Evolutionary conservation across 2,113 vertebrate species (phyloP), one percentile per base, ranked within the genome.

Genomic region (Charina bottae): DNA sequence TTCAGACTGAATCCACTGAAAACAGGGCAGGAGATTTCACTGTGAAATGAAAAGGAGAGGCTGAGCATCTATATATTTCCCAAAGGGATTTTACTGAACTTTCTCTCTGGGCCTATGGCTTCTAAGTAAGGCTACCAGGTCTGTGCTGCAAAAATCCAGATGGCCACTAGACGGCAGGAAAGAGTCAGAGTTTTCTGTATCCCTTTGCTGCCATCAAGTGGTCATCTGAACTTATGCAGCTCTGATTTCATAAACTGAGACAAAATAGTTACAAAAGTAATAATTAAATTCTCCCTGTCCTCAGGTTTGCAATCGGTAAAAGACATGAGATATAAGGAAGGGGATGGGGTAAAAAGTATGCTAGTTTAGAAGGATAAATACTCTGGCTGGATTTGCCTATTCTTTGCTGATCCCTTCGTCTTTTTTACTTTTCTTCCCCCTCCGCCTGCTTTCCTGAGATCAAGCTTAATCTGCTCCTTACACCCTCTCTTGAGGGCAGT

Each of bases 1-100:
- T 97, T 98, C 97, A 97, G 97, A 97, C 97, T 97, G 97, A 97
- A 98, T 97, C 97, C 97, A 97, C 96, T 97, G 97, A 96, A 97
- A 97, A 49, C 3, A 97, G 97, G 96, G 97, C 94, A 97, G 96
- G 93, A 95, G 95, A 96, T 97, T 97, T 97, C 97, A 97, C 96
- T 97, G 96, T 96, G 95, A 93, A 93, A 93, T 96, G 97, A 97
- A 97, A 92, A 95, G 95, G 94, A 96, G 94, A 97, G 94, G 96
- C 95, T 96, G 96, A 95, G 91, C 86, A 96, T 97, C 96, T 96
- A 96, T 96, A 94, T 97, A 98, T 97, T 97, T 97, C 97, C 97
- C 97, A 98, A 97, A 97, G 97, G 96, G 94, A 97, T 97, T 97
- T 97, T 97, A 97, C 95, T 96, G 97, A 97, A 96, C 96, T 9